These are phyloP conservation scores for Coelopa frigida DNA, from an alignment of 1,140 invertebrate genomes.

Conservation along the genomic window DNA sequence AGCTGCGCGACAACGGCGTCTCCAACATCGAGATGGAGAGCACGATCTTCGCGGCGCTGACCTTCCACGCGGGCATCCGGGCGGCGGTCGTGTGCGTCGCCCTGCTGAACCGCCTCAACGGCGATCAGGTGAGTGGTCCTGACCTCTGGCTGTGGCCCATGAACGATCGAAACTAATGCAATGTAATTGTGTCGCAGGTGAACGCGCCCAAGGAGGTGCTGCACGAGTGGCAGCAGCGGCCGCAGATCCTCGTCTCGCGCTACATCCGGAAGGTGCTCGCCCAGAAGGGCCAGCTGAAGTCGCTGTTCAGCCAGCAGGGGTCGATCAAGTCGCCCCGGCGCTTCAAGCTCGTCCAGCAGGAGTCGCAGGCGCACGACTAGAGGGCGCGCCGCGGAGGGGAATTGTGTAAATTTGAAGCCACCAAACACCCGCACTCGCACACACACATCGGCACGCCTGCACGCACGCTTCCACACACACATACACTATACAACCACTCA, in stretches of 20 bases:
- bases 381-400: no score
- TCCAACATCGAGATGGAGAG: constrained; percentile 98
- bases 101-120: constrained; percentile 85
- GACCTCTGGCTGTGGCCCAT: no score
- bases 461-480: no score
- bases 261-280: constrained; percentile 81
- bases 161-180: neutral
- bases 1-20: constrained; percentile 70
- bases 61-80: constrained; percentile 87
- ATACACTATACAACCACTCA: no score
- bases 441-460: no score
- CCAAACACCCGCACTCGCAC: no score
- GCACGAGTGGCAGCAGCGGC: constrained; percentile 88
- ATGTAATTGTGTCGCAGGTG: constrained; percentile 52
- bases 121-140: constrained; percentile 71
- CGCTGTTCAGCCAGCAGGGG: constrained; percentile 65
- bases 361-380: constrained; percentile 85
- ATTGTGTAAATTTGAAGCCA: no score
- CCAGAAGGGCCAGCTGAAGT: constrained; percentile 60
- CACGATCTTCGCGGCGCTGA: constrained; percentile 77
- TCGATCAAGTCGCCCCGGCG: constrained; percentile 75
- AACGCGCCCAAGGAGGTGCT: constrained; percentile 80
- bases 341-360: constrained; percentile 81
- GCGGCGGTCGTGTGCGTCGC: constrained; percentile 91
- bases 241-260: constrained; percentile 77